Evolutionary conservation across 2,113 vertebrate species (phyloP).

Genomic region (Nothobranchius kuhntae): DNA sequence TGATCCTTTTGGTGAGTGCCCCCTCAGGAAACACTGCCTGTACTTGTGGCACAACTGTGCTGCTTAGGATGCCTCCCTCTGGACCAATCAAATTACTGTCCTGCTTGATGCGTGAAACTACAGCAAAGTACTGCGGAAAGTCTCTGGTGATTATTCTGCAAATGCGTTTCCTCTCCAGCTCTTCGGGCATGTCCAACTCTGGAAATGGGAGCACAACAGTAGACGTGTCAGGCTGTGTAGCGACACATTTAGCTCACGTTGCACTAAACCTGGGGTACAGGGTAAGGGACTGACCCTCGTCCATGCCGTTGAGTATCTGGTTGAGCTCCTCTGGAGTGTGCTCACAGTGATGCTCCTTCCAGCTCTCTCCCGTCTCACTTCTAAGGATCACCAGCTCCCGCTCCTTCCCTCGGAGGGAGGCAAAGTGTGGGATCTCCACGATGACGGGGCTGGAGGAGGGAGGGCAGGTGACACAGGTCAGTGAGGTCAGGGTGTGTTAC

Average conservation of each 20-base stretch:
- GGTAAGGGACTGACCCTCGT: constrained; percentile 84
- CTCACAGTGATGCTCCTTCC: constrained; percentile 98
- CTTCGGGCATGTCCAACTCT: constrained; percentile 92
- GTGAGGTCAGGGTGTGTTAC: neutral
- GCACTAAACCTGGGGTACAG: neutral
- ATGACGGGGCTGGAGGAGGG: constrained; percentile 88
- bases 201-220: neutral
- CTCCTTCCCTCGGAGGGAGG: constrained; percentile 92
- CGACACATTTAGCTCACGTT: neutral
- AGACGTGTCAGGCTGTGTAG: neutral
- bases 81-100: constrained; percentile 98
- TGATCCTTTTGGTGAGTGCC: constrained; percentile 94
- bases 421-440: constrained; percentile 98
- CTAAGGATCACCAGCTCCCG: constrained; percentile 94
- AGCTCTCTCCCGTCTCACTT: constrained; percentile 95
- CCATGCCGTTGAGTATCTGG: constrained; percentile 95
- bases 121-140: constrained; percentile 97
- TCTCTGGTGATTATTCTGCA: constrained; percentile 97
- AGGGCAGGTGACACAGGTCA: neutral
- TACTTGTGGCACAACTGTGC: constrained; percentile 94
- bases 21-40: constrained; percentile 97
- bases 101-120: constrained; percentile 95
- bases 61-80: constrained; percentile 94
- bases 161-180: constrained; percentile 93
- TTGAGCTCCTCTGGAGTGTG: constrained; percentile 94